phyloP scores from a whole-genome alignment of 2,113 vertebrate genomes.

The Tupaia tana region DNA sequence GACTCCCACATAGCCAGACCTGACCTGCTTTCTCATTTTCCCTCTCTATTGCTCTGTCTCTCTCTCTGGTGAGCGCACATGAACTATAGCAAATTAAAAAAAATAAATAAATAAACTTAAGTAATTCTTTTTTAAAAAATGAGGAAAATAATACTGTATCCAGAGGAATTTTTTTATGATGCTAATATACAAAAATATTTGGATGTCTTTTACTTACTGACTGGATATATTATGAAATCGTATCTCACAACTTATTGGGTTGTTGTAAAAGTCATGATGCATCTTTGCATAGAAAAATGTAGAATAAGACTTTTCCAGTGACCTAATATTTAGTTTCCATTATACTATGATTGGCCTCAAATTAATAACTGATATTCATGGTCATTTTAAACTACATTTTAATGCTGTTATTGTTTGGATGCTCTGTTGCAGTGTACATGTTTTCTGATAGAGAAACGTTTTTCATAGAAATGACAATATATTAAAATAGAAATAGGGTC shows the following conservation, averaged over 20 bases:
- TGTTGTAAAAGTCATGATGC: too few species aligned
- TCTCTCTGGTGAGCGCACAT: too few species aligned
- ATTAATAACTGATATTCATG: neutral
- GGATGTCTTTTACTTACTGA: neutral
- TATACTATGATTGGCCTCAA: neutral
- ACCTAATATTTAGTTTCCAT: neutral
- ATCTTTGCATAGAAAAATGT: too few species aligned
- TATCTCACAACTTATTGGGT: neutral
- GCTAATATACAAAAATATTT: neutral
- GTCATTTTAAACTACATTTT: neutral
- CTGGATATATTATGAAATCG: neutral
- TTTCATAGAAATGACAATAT: constrained; percentile 34
- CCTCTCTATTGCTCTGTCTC: too few species aligned
- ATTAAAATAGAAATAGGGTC: neutral
- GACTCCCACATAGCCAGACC: too few species aligned
- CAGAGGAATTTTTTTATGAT: neutral
- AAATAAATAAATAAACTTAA: too few species aligned
- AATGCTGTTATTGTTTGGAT: neutral
- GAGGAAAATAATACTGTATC: neutral
- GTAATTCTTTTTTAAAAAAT: constrained; percentile 5
- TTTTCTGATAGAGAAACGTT: neutral
- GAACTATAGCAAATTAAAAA: too few species aligned
- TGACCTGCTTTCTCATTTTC: too few species aligned
- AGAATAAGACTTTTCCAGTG: too few species aligned
- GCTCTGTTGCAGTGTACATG: neutral